Evolutionary conservation across 1,140 invertebrate genomes (phyloP).

Genomic region (Lasaia peninsularis): DNA sequence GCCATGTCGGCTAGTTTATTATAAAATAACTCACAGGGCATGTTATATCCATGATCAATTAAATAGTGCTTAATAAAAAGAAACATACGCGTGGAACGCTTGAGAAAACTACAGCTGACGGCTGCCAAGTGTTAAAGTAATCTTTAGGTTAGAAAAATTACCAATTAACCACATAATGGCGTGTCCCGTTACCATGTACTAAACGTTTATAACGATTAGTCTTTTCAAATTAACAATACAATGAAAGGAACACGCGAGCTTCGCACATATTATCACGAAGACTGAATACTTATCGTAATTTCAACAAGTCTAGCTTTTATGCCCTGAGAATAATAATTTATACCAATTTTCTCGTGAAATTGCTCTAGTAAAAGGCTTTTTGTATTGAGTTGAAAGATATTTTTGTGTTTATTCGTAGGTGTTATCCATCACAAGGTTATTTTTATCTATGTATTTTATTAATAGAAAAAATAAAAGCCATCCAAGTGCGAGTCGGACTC

Average conservation of each 20-base stretch:
- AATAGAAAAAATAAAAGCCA: no score
- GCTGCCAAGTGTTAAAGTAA: not conserved
- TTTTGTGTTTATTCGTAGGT: no score
- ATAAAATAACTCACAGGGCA: no score
- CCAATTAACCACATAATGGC: constrained; percentile 6
- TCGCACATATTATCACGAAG: constrained; percentile 7
- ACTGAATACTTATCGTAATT: not conserved
- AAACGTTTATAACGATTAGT: constrained; percentile 6
- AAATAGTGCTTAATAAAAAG: not conserved
- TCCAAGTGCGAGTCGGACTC: no score
- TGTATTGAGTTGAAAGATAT: not conserved
- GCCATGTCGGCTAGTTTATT: no score
- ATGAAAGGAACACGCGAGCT: constrained; percentile 1
- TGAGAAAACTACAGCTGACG: not conserved
- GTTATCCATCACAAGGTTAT: no score
- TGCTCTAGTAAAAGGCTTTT: not conserved
- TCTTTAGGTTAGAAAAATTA: not conserved
- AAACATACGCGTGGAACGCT: not conserved
- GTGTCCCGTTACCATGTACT: constrained; percentile 1
- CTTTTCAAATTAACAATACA: constrained; percentile 8
- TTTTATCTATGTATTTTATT: no score
- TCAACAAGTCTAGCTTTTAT: constrained; percentile 1
- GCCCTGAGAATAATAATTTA: not conserved
- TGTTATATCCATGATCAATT: no score
- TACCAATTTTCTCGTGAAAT: not conserved